phyloP scores from a whole-genome alignment of 2,797 vertebrate species.

The Clarias laeviceps region DNA sequence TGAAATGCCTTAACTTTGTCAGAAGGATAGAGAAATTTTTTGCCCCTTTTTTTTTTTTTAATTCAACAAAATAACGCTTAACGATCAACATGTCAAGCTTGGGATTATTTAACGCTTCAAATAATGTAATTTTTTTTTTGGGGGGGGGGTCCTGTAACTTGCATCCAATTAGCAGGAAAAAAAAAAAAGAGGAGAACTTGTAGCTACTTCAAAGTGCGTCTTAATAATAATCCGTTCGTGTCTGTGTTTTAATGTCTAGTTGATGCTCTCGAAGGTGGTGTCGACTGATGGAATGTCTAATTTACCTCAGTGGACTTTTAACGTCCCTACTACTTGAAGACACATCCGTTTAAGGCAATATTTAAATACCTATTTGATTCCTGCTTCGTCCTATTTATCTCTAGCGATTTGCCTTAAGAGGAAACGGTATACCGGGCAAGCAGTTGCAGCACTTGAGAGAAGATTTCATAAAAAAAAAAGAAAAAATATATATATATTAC shows the following conservation, averaged over 20 bases:
- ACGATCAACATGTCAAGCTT: conserved; percentile 1
- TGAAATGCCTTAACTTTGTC: conserved; percentile 73
- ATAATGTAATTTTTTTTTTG: background rate
- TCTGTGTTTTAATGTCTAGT: conserved; percentile 37
- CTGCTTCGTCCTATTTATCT: conserved; percentile 51
- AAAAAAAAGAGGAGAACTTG: conserved; percentile 13
- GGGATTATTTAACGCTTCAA: background rate
- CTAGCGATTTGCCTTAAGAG: conserved; percentile 57
- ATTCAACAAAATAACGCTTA: background rate
- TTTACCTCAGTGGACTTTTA: conserved; percentile 61
- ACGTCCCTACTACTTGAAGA: conserved; percentile 64
- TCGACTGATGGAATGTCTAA: conserved; percentile 58
- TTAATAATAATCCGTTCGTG: conserved; percentile 42
- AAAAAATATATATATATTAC: background rate
- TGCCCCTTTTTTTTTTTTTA: background rate
- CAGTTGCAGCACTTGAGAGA: conserved; percentile 49
- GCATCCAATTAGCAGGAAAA: background rate
- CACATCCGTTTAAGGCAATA: conserved; percentile 61
- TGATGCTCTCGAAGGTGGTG: conserved; percentile 50
- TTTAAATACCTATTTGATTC: conserved; percentile 54
- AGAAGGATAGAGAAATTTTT: conserved; percentile 47
- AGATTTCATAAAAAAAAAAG: background rate
- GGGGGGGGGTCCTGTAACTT: background rate
- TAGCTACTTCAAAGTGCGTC: conserved; percentile 53
- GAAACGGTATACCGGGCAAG: conserved; percentile 41